These are phyloP conservation scores for Ptychadena robeensis DNA, from an alignment of 2,797 vertebrate genomes.

Conservation along the genomic window DNA sequence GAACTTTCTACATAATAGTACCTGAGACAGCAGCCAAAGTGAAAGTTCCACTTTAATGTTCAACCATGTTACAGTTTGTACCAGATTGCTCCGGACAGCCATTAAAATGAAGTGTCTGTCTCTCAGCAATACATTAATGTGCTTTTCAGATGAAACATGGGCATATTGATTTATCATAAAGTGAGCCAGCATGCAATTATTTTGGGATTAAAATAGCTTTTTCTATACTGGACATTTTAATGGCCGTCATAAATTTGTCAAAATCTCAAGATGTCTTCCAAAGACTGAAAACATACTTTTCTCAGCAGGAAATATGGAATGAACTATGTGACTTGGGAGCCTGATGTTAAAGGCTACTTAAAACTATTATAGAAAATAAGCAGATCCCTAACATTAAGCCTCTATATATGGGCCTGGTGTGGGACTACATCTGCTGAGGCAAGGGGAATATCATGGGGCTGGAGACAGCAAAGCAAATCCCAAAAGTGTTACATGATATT, in stretches of 20 bases:
- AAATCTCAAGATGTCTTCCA: conserved; percentile 35
- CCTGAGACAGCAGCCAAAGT: not conserved
- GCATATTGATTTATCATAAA: conserved; percentile 56
- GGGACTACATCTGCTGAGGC: not conserved
- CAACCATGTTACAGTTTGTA: not conserved
- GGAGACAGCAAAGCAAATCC: no score
- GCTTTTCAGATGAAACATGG: conserved; percentile 43
- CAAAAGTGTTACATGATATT: no score
- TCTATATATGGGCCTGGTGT: not conserved
- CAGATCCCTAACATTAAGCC: not conserved
- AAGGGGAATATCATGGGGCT: not conserved
- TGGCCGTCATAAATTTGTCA: conserved; percentile 51
- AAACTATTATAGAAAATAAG: not conserved
- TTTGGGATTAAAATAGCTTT: conserved; percentile 56
- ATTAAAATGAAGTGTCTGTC: conserved; percentile 5
- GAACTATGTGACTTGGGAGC: not conserved
- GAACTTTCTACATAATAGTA: not conserved
- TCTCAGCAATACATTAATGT: conserved; percentile 35
- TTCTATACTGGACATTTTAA: conserved; percentile 48
- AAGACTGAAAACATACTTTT: conserved; percentile 7
- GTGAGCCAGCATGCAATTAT: conserved; percentile 42
- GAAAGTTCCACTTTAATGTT: conserved; percentile 2
- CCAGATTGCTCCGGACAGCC: not conserved
- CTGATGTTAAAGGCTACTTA: not conserved
- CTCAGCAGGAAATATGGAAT: not conserved